Base-by-base conservation (phyloP, 2,797 vertebrate species). In the Choloepus didactylus region DNA sequence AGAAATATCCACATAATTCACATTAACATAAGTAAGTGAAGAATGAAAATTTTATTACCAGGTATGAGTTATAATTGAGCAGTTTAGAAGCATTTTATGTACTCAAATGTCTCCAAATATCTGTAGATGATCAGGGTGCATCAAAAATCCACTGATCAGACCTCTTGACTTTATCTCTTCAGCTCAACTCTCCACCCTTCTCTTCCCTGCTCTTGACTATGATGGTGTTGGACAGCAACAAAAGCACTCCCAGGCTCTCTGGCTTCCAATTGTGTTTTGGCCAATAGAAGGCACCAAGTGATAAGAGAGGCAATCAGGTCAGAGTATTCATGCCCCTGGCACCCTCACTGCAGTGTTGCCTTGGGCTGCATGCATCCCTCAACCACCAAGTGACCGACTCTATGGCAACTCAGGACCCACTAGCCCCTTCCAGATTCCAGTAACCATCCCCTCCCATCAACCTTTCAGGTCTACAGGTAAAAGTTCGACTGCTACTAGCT, bases 1-100 rank as follows among this genome's bases (percentile, higher is more conserved):
- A 60, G 69, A 85, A 96, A 80, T 91, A 86, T 77, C 38, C 80
- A 70, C 25, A 35, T 8, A 9, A 89, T 69, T 91, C 87, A 79
- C n/a, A 89, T 29, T 62, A 87, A 5, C 25, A 21, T 66, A 64
- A 92, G 54, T 89, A n/a, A 89, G n/a, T 72, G 41, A 95, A 91
- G 66, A 81, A 86, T 64, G 25, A 90, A 94, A 85, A 89, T 54
- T 15, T 82, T 87, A 60, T 70, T 87, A 64, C 85, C 51, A 67
- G 35, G 14, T 64, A 67, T 69, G 60, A 89, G 18, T 75, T 92
- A 56, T 75, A 62, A 6, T 64, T 69, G 29, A 80, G 29, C 66
- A 46, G 25, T 84, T 92, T 72, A 89, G 54, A 89, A 76, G 19
- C 49, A 56, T 88, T 70, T 90, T 87, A 82, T 44, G 12, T 19